phyloP scores from a whole-genome alignment of 2,888 invertebrate genomes.

The Melikaiella ostensackeni region DNA sequence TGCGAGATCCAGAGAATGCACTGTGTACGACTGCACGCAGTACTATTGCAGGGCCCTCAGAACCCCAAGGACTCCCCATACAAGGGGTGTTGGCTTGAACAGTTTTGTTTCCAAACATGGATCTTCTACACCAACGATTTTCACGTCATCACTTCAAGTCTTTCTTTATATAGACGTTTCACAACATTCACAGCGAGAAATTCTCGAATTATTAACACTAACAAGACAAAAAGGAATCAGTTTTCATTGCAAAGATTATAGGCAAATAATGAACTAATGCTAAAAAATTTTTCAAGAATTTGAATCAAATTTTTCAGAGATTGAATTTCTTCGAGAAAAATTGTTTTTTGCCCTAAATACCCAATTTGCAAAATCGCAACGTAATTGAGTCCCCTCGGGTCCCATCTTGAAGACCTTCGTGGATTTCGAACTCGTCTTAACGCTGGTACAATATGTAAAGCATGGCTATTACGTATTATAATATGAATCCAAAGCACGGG shows the following conservation, averaged over 20 bases:
- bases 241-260: not conserved
- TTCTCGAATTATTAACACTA: not conserved
- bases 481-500: conserved; percentile 44
- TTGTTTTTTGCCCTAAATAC: not conserved
- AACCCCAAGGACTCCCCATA: conserved; percentile 43
- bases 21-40: conserved; percentile 52
- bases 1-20: conserved; percentile 58
- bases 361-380: conserved; percentile 14
- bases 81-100: conserved; percentile 44
- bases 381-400: not conserved
- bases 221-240: too few species aligned
- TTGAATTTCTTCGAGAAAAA: not conserved
- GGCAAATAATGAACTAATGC: not conserved
- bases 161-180: not conserved
- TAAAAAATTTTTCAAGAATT: not conserved
- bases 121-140: conserved; percentile 38
- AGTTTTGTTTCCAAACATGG: conserved; percentile 51
- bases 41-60: conserved; percentile 55
- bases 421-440: not conserved
- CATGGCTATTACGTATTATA: conserved; percentile 35
- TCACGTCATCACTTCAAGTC: not conserved
- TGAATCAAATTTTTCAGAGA: not conserved
- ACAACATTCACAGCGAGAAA: not conserved
- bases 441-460: conserved; percentile 23
- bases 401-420: not conserved